Percentiles rank a stretch among this genome's conserved stretches.
phyloP scores from a whole-genome alignment of 2,888 invertebrate species.

The Pterostichus niger region DNA sequence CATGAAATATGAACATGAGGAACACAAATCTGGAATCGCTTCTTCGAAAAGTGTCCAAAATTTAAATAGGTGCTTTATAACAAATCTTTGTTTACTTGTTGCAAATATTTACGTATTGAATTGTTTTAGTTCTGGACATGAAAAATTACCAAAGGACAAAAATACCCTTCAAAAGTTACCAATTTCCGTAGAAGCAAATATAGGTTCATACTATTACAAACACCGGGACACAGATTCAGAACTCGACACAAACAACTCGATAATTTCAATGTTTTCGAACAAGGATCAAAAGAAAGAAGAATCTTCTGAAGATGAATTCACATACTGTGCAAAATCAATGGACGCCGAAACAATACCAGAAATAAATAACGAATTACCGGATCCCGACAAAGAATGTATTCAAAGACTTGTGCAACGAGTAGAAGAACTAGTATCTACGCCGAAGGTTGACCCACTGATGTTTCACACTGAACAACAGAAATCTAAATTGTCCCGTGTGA shows the following conservation, averaged over 20 bases:
- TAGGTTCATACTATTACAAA: conserved; percentile 91
- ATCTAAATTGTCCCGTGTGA: conserved; percentile 84
- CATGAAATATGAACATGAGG: conserved; percentile 51
- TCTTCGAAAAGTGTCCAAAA: conserved; percentile 32
- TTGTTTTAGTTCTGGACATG: conserved; percentile 47
- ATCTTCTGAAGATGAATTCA: conserved; percentile 86
- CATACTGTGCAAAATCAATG: conserved; percentile 80
- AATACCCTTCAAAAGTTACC: conserved; percentile 61
- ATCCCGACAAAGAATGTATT: conserved; percentile 82
- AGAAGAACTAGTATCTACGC: conserved; percentile 86
- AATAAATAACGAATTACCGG: conserved; percentile 76
- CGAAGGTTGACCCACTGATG: conserved; percentile 79
- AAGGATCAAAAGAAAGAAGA: conserved; percentile 77
- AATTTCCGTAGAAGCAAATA: conserved; percentile 80
- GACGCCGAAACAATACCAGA: conserved; percentile 70
- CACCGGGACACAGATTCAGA: conserved; percentile 94
- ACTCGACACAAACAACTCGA: conserved; percentile 79
- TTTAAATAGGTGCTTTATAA: conserved; percentile 30
- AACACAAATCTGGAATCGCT: conserved; percentile 23
- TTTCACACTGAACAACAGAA: conserved; percentile 75
- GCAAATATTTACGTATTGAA: neutral
- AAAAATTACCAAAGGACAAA: conserved; percentile 55
- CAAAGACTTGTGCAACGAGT: conserved; percentile 89
- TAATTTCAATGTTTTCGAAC: conserved; percentile 77
- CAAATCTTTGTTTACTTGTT: neutral